Evolutionary conservation across 2,113 vertebrate species (phyloP), one percentile per base, ranked within the genome.

Genomic region (Muntiacus reevesi): DNA sequence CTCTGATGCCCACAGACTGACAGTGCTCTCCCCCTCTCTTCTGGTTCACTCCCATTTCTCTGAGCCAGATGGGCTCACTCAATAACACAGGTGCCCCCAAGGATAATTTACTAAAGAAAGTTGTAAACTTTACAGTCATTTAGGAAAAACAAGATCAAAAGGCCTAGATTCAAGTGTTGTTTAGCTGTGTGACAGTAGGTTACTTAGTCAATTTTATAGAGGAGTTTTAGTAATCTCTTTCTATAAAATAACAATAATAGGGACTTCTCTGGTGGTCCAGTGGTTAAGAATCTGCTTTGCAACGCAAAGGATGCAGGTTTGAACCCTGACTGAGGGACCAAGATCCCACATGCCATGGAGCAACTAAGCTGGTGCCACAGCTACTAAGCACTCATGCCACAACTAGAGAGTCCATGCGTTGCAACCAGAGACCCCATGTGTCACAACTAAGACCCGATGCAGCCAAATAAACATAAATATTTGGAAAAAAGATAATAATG

Each of bases 121-220:
- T 64, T 90, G 78, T 74, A 40, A 40, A 74, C n/a, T 74, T 40
- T 40, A 74, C 67, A 40, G 50, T 89, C 67, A 89, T 52, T 97
- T 91, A 88, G 28, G 27, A 97, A 95, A 28, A 45, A 62, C 21
- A 92, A 54, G 84, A 60, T 79, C 28, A 95, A 50, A 96, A 93
- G n/a, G 28, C 30, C 67, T 97, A 27, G 50, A 94, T 94, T 74
- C 43, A 50, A 92, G 76, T 82, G 50, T 91, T 43, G n/a, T 40
- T 82, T 82, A 87, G 64, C 28, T 36, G 3, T 71, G 27, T 71
- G 33, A 94, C 43, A 55, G n/a, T 27, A 78, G 11, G 7, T 95
- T 92, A 95, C 12, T 71, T 55, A 55, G n/a, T 81, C 40, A 45
- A 79, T 84, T 94, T 86, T 82, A 62, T 71, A 27, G 36, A 23